Evolutionary conservation across 2,113 vertebrate species (phyloP).

Genomic region (Motacilla alba): DNA sequence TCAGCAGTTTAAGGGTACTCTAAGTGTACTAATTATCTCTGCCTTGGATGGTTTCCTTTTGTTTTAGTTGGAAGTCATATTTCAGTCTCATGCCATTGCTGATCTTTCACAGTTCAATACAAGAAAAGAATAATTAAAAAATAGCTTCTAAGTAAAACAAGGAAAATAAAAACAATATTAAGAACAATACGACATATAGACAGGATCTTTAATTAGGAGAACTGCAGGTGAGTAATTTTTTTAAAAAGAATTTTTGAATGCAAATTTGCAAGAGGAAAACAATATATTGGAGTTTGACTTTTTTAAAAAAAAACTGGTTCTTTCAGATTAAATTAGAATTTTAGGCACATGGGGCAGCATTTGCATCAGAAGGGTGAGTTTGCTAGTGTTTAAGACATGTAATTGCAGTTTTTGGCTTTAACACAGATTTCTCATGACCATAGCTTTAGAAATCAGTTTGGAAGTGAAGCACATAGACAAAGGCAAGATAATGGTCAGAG

Average conservation of each 20-base stretch:
- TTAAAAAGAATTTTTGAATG: neutral
- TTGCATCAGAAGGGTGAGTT: neutral
- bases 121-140: neutral
- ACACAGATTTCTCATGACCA: neutral
- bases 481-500: neutral
- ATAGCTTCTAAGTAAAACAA: neutral
- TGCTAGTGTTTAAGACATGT: neutral
- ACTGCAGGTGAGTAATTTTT: neutral
- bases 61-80: neutral
- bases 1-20: neutral
- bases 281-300: neutral
- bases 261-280: neutral
- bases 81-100: neutral
- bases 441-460: neutral
- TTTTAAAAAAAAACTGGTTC: neutral
- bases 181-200: neutral
- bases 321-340: neutral
- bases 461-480: neutral
- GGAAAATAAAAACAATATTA: neutral
- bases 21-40: neutral
- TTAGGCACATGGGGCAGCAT: neutral
- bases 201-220: neutral
- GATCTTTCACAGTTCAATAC: neutral
- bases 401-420: neutral
- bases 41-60: neutral